These are phyloP conservation scores for Agelas oroides DNA, from an alignment of 37 sponge, comb jelly and placozoan genomes.

Conservation along the genomic window DNA sequence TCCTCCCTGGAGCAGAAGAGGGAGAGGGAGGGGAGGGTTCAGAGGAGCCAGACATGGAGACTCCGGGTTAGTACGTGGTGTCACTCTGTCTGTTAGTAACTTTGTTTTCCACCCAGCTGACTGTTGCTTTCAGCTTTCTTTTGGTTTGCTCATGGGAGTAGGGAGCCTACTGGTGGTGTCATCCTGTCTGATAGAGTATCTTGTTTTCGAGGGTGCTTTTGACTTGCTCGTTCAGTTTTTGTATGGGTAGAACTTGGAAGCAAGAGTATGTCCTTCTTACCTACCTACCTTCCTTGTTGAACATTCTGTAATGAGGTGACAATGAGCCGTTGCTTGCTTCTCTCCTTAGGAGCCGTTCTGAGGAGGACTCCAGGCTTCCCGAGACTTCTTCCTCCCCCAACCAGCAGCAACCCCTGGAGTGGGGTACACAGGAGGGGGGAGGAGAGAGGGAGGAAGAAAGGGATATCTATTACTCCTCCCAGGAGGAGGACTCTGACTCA, in stretches of 20 bases:
- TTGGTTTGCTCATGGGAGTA: too few species aligned
- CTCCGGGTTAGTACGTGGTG: neutral
- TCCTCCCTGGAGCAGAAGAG: neutral
- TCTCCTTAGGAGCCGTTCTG: conserved; percentile 9
- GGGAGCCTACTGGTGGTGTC: too few species aligned
- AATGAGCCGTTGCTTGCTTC: too few species aligned
- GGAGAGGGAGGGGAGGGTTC: conserved; percentile 19
- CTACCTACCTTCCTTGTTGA: too few species aligned
- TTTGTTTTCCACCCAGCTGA: neutral
- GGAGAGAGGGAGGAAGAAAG: neutral
- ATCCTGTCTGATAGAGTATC: too few species aligned
- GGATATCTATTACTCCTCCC: neutral
- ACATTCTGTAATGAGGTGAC: too few species aligned
- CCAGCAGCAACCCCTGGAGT: neutral
- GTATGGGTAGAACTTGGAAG: too few species aligned
- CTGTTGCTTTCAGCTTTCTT: too few species aligned
- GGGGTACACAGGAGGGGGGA: neutral
- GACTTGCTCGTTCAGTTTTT: too few species aligned
- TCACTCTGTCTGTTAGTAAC: neutral
- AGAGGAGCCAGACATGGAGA: neutral
- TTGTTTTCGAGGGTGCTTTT: too few species aligned
- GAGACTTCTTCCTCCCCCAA: neutral
- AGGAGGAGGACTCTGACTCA: conserved; percentile 5
- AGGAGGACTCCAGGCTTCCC: neutral
- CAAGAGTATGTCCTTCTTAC: too few species aligned